Conservation (phyloP, 2,797 vertebrate genomes). For the Fratercula arctica region DNA sequence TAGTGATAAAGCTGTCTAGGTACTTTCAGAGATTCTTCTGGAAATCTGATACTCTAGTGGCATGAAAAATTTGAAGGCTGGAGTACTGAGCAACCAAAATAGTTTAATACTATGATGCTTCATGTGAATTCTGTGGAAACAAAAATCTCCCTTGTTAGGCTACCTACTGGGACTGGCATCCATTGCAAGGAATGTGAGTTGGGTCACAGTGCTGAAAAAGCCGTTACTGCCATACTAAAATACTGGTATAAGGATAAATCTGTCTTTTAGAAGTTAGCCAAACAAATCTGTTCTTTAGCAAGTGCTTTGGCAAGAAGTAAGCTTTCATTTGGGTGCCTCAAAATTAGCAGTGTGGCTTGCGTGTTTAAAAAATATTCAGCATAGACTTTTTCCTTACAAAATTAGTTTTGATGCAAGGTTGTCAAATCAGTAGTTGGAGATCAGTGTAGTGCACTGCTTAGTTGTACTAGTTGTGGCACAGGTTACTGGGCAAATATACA, state of each 20-base stretch:
- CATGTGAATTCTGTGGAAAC: neutral
- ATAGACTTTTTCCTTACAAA: neutral
- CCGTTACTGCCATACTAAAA: neutral
- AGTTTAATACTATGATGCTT: neutral
- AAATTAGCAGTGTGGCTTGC: constrained; percentile 12
- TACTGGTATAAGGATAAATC: constrained; percentile 25
- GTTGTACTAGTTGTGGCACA: neutral
- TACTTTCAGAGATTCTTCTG: neutral
- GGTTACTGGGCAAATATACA: neutral
- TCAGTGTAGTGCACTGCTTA: neutral
- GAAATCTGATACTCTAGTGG: neutral
- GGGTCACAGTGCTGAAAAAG: neutral
- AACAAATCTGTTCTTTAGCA: constrained; percentile 54
- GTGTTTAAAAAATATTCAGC: neutral
- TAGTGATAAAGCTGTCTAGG: neutral
- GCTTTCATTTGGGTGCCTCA: constrained; percentile 42
- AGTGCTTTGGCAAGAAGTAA: constrained; percentile 54
- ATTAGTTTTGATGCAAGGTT: neutral
- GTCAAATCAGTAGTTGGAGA: neutral
- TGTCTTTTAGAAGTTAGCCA: constrained; percentile 57
- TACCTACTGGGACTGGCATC: neutral
- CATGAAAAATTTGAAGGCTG: neutral
- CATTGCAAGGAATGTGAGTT: neutral
- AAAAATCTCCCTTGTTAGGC: neutral
- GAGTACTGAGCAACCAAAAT: neutral